Conservation (phyloP, 2,888 invertebrate species). For the Deroplatys truncata region DNA sequence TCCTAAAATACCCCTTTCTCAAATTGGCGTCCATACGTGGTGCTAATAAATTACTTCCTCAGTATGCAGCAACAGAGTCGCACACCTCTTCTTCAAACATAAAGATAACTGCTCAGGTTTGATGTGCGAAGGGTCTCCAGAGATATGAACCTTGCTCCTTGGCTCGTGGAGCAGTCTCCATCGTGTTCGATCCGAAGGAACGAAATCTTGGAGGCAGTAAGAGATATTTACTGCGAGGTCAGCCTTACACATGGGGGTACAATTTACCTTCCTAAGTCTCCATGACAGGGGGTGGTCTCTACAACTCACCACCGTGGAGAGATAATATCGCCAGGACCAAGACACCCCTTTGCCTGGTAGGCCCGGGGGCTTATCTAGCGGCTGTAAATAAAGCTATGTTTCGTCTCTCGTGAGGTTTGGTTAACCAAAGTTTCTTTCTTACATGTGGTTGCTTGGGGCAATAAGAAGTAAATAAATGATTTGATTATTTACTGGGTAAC, state of each 20-base stretch:
- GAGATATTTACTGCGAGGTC: neutral
- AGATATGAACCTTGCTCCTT: neutral
- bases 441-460: neutral
- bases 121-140: neutral
- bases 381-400: neutral
- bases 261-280: neutral
- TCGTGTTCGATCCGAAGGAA: neutral
- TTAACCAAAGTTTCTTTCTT: neutral
- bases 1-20: too few species aligned
- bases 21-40: too few species aligned
- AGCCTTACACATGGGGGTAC: neutral
- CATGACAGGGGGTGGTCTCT: neutral
- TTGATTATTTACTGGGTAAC: neutral
- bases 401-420: neutral
- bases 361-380: neutral
- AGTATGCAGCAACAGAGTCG: too few species aligned
- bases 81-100: too few species aligned
- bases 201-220: neutral
- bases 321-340: neutral
- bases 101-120: too few species aligned
- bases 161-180: neutral
- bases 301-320: neutral
- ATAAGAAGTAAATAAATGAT: neutral
- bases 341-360: too few species aligned
- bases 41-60: too few species aligned